Evolutionary conservation across 2,113 vertebrate genomes (phyloP).

Genomic region (Callopanchax toddi): DNA sequence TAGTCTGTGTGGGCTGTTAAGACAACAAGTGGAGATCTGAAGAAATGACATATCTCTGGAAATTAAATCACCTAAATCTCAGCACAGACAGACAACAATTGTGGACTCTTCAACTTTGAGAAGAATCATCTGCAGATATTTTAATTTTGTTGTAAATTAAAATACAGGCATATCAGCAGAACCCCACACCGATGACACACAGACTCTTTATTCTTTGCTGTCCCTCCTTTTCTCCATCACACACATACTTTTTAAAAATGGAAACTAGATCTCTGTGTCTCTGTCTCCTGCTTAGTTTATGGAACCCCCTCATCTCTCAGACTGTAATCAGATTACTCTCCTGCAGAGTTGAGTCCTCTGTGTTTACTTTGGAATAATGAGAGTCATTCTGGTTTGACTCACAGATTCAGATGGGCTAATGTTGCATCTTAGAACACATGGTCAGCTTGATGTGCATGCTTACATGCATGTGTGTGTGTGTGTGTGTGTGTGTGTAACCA

Average conservation of each 20-base stretch:
- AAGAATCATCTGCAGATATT: too few relatives aligned
- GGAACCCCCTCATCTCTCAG: constrained; percentile 1
- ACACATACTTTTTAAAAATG: constrained; percentile 1
- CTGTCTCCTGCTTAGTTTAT: constrained; percentile 2
- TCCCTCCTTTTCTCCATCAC: too few relatives aligned
- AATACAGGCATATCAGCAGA: too few relatives aligned
- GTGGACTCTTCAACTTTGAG: too few relatives aligned
- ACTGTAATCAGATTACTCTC: constrained; percentile 16
- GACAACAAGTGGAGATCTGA: too few relatives aligned
- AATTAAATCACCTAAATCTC: too few relatives aligned
- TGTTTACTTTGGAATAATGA: constrained; percentile 34
- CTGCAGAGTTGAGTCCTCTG: background rate
- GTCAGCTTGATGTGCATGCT: constrained; percentile 49
- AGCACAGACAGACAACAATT: too few relatives aligned
- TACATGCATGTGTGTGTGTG: constrained; percentile 20
- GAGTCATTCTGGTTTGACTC: constrained; percentile 9
- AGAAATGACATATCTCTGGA: too few relatives aligned
- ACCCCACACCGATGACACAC: too few relatives aligned
- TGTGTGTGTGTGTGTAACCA: constrained; percentile 58
- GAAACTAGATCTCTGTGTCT: constrained; percentile 10
- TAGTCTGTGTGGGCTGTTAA: too few relatives aligned
- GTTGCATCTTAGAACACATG: constrained; percentile 63
- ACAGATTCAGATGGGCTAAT: constrained; percentile 46
- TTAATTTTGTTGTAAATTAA: too few relatives aligned
- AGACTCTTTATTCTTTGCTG: too few relatives aligned